Evolutionary conservation across 2,797 vertebrate genomes (phyloP).

Genomic region (Hylomyscus alleni): DNA sequence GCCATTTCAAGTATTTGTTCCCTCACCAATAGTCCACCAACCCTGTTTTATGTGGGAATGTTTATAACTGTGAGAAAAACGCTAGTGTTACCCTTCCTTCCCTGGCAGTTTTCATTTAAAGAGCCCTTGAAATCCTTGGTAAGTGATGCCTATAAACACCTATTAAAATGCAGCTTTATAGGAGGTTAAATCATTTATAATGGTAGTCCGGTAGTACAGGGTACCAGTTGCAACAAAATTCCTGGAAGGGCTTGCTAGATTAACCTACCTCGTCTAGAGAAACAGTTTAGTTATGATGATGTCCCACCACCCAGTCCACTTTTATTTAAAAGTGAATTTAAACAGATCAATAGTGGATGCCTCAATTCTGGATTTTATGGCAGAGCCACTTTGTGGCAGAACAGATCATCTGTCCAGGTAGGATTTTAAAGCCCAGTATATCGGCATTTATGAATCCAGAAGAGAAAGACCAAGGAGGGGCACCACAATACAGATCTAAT

Average conservation of each 20-base stretch:
- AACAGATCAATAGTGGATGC: neutral
- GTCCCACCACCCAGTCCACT: neutral
- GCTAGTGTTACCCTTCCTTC: neutral
- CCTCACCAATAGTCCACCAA: neutral
- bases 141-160: constrained; percentile 76
- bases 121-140: constrained; percentile 56
- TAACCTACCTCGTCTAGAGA: neutral
- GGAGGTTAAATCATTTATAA: constrained; percentile 46
- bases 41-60: neutral
- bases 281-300: constrained; percentile 29
- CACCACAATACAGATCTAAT: neutral
- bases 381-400: neutral
- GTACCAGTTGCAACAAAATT: neutral
- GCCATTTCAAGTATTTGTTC: neutral
- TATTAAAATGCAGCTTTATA: constrained; percentile 74
- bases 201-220: neutral
- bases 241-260: neutral
- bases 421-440: neutral
- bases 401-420: neutral
- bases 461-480: neutral
- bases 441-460: constrained; percentile 12
- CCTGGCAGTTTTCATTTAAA: constrained; percentile 45
- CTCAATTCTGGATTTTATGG: neutral
- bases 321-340: constrained; percentile 41
- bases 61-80: constrained; percentile 23